Percentiles rank a stretch among this genome's conserved stretches.
phyloP scores from a whole-genome alignment of 1,140 invertebrate species.

The Drosophila leontia region DNA sequence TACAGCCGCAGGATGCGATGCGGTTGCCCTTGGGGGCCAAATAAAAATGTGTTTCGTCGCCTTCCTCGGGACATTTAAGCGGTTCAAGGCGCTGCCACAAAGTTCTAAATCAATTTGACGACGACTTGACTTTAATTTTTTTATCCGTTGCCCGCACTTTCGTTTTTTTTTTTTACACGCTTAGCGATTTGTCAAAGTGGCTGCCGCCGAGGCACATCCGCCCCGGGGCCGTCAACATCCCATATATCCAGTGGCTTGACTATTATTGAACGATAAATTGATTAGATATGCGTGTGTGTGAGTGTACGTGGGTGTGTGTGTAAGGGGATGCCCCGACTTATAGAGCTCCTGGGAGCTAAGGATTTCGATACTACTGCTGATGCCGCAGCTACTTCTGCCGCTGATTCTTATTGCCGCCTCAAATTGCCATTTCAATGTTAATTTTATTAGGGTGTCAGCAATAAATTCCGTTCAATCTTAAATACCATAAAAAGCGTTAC shows the following conservation, averaged over 20 bases:
- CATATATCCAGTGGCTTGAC: conserved; percentile 64
- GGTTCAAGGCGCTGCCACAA: conserved; percentile 20
- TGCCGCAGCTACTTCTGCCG: conserved; percentile 43
- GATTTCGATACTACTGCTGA: conserved; percentile 38
- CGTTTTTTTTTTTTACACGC: conserved; percentile 26
- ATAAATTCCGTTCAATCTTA: conserved; percentile 84
- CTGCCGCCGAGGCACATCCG: conserved; percentile 37
- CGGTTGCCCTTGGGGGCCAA: conserved; percentile 37
- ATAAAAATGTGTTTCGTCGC: conserved; percentile 33
- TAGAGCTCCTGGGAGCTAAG: conserved; percentile 11
- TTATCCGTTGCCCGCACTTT: conserved; percentile 9
- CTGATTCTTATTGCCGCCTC: conserved; percentile 78
- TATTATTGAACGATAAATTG: conserved; percentile 84
- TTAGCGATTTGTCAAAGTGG: conserved; percentile 76
- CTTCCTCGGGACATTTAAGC: background rate
- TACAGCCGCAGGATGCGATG: conserved; percentile 25
- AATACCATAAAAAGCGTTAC: conserved; percentile 82
- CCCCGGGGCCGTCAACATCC: conserved; percentile 16
- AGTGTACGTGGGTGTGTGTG: conserved; percentile 16
- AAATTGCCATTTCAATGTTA: conserved; percentile 84
- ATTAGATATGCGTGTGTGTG: conserved; percentile 73
- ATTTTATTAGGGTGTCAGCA: conserved; percentile 84
- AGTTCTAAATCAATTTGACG: conserved; percentile 55
- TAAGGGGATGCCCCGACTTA: conserved; percentile 25
- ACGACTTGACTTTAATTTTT: conserved; percentile 49